Percentiles rank a stretch among this genome's conserved stretches.
These are phyloP conservation scores for Cepaea nemoralis DNA, from an alignment of 1,140 invertebrate genomes.

Conservation along the genomic window DNA sequence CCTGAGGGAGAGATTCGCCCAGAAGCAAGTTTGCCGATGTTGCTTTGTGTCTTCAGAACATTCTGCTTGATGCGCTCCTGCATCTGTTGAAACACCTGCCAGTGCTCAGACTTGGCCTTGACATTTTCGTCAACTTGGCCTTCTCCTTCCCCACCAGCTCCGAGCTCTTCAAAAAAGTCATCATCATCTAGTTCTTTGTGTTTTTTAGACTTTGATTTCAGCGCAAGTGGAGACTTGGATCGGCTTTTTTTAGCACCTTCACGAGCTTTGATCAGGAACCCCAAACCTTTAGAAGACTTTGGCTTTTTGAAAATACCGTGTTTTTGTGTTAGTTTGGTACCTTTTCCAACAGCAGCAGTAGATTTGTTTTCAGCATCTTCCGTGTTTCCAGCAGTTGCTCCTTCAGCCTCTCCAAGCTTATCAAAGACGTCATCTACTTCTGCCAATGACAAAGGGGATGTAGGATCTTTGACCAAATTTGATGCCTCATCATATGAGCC, in stretches of 20 bases:
- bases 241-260: slow-evolving; percentile 45
- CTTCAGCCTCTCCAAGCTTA: slow-evolving; percentile 23
- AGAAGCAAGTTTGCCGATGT: slow-evolving; percentile 66
- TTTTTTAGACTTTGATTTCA: slow-evolving; percentile 53
- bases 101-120: slow-evolving; percentile 70
- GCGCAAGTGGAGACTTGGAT: slow-evolving; percentile 47
- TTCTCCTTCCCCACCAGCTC: background rate
- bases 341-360: slow-evolving; percentile 26
- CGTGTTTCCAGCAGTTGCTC: background rate
- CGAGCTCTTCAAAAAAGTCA: background rate
- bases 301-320: slow-evolving; percentile 44
- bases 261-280: slow-evolving; percentile 50
- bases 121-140: slow-evolving; percentile 53
- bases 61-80: slow-evolving; percentile 71
- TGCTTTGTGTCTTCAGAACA: slow-evolving; percentile 68
- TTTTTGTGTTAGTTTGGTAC: slow-evolving; percentile 35
- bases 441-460: slow-evolving; percentile 52
- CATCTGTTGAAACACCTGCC: slow-evolving; percentile 72
- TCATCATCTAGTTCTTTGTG: slow-evolving; percentile 9
- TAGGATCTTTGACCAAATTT: slow-evolving; percentile 59
- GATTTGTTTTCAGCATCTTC: background rate
- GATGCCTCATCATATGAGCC: slow-evolving; percentile 67
- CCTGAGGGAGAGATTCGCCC: slow-evolving; percentile 54
- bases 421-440: slow-evolving; percentile 51
- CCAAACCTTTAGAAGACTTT: slow-evolving; percentile 53